Evolutionary conservation across 1,140 invertebrate genomes (phyloP).

Genomic region (Zaprionus nigranus): DNA sequence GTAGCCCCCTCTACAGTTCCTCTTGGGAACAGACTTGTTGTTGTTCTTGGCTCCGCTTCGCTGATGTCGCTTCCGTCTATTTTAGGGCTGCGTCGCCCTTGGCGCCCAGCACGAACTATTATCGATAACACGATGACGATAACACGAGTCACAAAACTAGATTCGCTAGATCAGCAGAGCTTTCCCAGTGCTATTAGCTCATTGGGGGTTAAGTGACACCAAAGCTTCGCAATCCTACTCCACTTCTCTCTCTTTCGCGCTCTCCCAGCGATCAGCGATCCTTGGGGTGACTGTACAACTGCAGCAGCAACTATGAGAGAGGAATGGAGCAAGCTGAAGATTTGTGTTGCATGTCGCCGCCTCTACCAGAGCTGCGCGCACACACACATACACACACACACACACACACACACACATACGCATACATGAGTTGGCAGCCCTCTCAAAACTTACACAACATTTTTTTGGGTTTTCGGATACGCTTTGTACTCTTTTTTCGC

Average conservation of each 20-base stretch:
- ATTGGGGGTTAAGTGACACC: too few relatives aligned
- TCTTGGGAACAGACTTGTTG: too few relatives aligned
- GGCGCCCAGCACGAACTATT: too few relatives aligned
- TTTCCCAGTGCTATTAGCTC: too few relatives aligned
- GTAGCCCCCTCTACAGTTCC: neutral
- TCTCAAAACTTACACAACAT: conserved; percentile 47
- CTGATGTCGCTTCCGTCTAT: conserved; percentile 16
- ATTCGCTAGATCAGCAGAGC: too few relatives aligned
- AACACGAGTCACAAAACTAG: too few relatives aligned
- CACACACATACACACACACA: conserved; percentile 3
- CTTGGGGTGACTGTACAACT: conserved; percentile 57
- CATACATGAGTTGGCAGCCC: conserved; percentile 6
- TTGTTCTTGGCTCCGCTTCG: neutral
- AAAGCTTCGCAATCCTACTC: too few relatives aligned
- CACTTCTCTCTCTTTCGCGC: neutral
- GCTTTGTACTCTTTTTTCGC: conserved; percentile 35
- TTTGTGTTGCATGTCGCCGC: conserved; percentile 17
- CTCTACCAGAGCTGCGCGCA: conserved; percentile 14
- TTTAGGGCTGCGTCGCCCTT: neutral
- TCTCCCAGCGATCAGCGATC: neutral
- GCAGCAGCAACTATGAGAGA: conserved; percentile 34
- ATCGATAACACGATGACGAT: neutral
- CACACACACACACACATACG: conserved; percentile 3
- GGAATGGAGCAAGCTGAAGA: neutral
- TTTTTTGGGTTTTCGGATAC: conserved; percentile 39